These are phyloP conservation scores for Melanophora roralis DNA, from an alignment of 2,888 invertebrate species.

Conservation along the genomic window DNA sequence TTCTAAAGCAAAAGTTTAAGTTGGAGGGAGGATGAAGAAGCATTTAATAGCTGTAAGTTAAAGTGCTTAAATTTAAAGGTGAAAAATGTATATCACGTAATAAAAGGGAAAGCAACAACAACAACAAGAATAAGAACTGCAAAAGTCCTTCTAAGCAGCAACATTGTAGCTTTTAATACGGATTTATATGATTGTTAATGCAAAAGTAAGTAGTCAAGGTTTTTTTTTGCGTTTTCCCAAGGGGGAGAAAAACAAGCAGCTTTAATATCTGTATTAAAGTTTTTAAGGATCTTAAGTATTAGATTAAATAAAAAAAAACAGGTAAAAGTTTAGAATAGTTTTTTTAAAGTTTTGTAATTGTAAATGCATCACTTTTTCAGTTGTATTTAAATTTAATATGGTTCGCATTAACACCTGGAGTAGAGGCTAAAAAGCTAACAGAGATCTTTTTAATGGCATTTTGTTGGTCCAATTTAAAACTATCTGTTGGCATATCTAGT, in stretches of 20 bases:
- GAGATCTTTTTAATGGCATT: too few relatives aligned
- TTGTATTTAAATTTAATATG: too few relatives aligned
- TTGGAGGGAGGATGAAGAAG: background rate
- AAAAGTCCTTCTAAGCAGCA: constrained; percentile 14
- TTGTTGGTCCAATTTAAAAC: too few relatives aligned
- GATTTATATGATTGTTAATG: constrained; percentile 52
- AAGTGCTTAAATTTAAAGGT: constrained; percentile 46
- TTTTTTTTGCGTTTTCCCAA: background rate
- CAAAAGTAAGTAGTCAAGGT: constrained; percentile 16
- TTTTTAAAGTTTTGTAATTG: too few relatives aligned
- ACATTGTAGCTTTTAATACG: constrained; percentile 40
- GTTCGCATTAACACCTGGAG: too few relatives aligned
- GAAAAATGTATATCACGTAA: background rate
- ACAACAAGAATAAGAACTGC: constrained; percentile 42
- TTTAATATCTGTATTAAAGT: background rate
- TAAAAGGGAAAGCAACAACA: constrained; percentile 36
- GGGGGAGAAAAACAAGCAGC: background rate
- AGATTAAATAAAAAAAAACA: background rate
- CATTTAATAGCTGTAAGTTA: constrained; percentile 4
- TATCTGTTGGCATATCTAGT: too few relatives aligned
- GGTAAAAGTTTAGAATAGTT: background rate
- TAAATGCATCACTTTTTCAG: too few relatives aligned
- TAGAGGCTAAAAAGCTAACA: too few relatives aligned
- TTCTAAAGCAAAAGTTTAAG: constrained; percentile 22
- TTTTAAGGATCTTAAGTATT: background rate